phyloP scores from a whole-genome alignment of 37 sponge, comb jelly and placozoan genomes.

The Aplysina aerophoba region DNA sequence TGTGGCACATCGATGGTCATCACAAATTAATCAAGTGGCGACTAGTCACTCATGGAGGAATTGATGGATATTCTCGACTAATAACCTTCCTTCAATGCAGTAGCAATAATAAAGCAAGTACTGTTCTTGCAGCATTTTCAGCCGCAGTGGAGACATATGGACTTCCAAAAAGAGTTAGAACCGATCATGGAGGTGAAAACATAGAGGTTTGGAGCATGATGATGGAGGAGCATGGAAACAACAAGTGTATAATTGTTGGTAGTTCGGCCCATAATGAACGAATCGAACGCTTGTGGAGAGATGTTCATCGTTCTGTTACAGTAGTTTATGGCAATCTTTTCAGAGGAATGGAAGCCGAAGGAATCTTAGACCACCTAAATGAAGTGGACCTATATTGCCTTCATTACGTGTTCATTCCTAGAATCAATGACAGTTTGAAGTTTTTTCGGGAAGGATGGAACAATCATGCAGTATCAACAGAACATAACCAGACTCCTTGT shows the following conservation, averaged over 20 bases:
- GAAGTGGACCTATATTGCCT: slow-evolving; percentile 50
- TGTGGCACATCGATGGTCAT: slow-evolving; percentile 53
- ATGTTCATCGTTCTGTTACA: slow-evolving; percentile 38
- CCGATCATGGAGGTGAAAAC: slow-evolving; percentile 20
- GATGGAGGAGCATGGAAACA: slow-evolving; percentile 19
- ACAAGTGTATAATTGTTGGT: slow-evolving; percentile 15
- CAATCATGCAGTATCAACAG: slow-evolving; percentile 43
- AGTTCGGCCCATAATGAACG: slow-evolving; percentile 56
- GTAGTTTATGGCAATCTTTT: slow-evolving; percentile 42
- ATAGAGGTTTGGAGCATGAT: slow-evolving; percentile 11
- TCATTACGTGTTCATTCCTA: slow-evolving; percentile 42
- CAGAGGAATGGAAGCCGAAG: slow-evolving; percentile 39
- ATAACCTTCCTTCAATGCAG: slow-evolving; percentile 11
- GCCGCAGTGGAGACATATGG: background rate
- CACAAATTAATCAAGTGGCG: slow-evolving; percentile 32
- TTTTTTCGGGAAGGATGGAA: slow-evolving; percentile 50
- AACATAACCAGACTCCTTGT: slow-evolving; percentile 13
- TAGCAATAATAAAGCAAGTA: slow-evolving; percentile 21
- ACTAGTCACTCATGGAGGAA: slow-evolving; percentile 24
- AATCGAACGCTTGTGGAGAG: slow-evolving; percentile 58
- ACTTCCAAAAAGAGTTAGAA: slow-evolving; percentile 15
- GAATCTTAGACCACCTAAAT: slow-evolving; percentile 37
- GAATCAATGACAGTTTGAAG: slow-evolving; percentile 41
- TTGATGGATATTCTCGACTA: slow-evolving; percentile 19
- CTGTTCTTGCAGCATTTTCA: background rate